Evolutionary conservation across 2,888 invertebrate species (phyloP).

Genomic region (Epirrita christyi): DNA sequence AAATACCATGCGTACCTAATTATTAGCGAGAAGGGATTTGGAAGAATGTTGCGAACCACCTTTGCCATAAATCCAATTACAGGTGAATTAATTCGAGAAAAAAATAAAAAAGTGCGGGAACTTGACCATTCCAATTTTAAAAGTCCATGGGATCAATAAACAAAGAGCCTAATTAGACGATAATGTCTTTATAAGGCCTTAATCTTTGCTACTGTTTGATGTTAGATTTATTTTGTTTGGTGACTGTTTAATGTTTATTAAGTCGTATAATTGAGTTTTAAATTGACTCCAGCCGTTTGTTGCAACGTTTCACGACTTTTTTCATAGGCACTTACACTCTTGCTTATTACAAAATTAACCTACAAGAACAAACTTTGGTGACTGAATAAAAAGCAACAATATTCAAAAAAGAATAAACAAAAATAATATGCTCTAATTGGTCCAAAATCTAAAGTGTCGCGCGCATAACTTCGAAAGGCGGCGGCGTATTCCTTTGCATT

Average conservation of each 20-base stretch:
- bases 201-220: slow-evolving; percentile 28
- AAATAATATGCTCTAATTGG: slow-evolving; percentile 25
- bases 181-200: slow-evolving; percentile 34
- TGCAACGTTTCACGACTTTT: neutral
- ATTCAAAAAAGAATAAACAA: neutral
- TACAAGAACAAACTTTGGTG: neutral
- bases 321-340: neutral
- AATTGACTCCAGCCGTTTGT: neutral
- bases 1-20: slow-evolving; percentile 61
- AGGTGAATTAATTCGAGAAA: slow-evolving; percentile 72
- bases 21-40: slow-evolving; percentile 65
- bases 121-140: slow-evolving; percentile 40
- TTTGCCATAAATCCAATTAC: slow-evolving; percentile 72
- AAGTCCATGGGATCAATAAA: slow-evolving; percentile 42
- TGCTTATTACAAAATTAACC: neutral
- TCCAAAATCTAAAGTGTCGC: slow-evolving; percentile 35
- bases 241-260: slow-evolving; percentile 20
- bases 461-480: slow-evolving; percentile 52
- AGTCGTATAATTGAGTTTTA: neutral
- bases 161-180: slow-evolving; percentile 42
- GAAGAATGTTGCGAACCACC: slow-evolving; percentile 50
- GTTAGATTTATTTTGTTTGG: slow-evolving; percentile 2
- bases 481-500: slow-evolving; percentile 57
- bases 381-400: neutral
- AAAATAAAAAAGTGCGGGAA: slow-evolving; percentile 44